Conservation (phyloP, 2,888 invertebrate genomes). For the Brassicogethes aeneus region DNA sequence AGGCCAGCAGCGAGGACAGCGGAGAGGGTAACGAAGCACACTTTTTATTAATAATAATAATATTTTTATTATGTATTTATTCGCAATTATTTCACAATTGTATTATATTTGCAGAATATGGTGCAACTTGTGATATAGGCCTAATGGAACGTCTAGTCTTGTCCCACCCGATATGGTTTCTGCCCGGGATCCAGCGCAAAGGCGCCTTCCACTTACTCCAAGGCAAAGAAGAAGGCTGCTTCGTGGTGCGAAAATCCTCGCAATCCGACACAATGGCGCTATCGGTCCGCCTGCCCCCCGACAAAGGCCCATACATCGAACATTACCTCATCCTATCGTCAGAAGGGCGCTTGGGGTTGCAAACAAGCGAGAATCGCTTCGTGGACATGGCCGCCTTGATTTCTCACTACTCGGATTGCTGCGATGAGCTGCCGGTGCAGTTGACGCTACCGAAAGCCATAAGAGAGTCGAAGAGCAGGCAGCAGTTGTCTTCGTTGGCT, state of each 20-base stretch:
- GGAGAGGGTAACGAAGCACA: constrained; percentile 28
- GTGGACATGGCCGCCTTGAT: constrained; percentile 87
- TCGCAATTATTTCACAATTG: not conserved
- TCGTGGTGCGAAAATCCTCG: constrained; percentile 90
- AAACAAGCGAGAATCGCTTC: constrained; percentile 90
- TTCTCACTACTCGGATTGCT: constrained; percentile 88
- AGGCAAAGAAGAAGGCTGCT: constrained; percentile 89
- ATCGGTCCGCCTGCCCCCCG: constrained; percentile 79
- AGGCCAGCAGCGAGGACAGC: constrained; percentile 49
- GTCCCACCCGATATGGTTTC: constrained; percentile 93
- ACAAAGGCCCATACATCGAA: constrained; percentile 86
- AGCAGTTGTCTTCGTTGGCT: constrained; percentile 83
- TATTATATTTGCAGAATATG: constrained; percentile 49
- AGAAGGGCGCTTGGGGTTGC: constrained; percentile 72
- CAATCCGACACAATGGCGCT: constrained; percentile 92
- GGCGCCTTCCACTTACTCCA: constrained; percentile 91
- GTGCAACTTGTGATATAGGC: constrained; percentile 75
- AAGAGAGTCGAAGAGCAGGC: constrained; percentile 79
- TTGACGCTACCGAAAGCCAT: constrained; percentile 78
- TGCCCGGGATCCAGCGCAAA: constrained; percentile 86
- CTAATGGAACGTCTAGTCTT: constrained; percentile 80
- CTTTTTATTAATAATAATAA: constrained; percentile 1
- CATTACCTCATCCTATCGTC: constrained; percentile 91
- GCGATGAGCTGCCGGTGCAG: constrained; percentile 89
- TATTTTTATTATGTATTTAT: constrained; percentile 4